A percentile compares a stretch with the other conserved stretches of the same genome.
Evolutionary conservation across 2,113 vertebrate species (phyloP).

Genomic region (Colius striatus): DNA sequence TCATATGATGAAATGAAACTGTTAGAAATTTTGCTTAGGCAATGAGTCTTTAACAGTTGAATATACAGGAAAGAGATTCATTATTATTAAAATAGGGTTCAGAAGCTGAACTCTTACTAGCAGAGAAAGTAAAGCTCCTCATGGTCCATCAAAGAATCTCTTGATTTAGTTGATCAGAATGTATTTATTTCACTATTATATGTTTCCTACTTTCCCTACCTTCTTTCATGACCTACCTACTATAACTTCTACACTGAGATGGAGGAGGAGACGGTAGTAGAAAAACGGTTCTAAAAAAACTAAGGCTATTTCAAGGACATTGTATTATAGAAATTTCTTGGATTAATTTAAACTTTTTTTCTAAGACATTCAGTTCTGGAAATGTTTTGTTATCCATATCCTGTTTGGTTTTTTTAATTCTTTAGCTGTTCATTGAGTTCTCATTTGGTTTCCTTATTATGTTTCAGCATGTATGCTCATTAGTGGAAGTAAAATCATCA

Average conservation of each 20-base stretch:
- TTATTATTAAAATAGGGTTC: neutral
- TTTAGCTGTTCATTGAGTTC: constrained; percentile 1
- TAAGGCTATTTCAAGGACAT: neutral
- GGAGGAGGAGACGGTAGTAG: neutral
- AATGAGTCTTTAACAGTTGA: neutral
- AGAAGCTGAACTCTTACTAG: neutral
- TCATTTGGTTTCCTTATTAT: neutral
- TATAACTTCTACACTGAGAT: neutral
- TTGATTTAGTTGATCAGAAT: neutral
- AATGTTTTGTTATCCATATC: neutral
- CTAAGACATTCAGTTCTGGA: neutral
- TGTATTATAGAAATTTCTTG: neutral
- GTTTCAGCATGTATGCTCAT: neutral
- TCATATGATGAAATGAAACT: neutral
- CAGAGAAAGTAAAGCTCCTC: neutral
- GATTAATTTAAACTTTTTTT: neutral
- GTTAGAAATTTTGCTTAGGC: neutral
- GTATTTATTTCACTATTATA: neutral
- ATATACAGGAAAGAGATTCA: neutral
- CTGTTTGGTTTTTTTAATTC: neutral
- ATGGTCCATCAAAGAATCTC: neutral
- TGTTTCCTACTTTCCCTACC: neutral
- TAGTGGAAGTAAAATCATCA: constrained; percentile 23
- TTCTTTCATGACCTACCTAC: neutral
- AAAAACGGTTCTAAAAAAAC: neutral